Percentiles rank a stretch among this genome's conserved stretches.
These are phyloP conservation scores for Leucophenga maculata DNA, from an alignment of 2,888 invertebrate genomes.

Conservation along the genomic window DNA sequence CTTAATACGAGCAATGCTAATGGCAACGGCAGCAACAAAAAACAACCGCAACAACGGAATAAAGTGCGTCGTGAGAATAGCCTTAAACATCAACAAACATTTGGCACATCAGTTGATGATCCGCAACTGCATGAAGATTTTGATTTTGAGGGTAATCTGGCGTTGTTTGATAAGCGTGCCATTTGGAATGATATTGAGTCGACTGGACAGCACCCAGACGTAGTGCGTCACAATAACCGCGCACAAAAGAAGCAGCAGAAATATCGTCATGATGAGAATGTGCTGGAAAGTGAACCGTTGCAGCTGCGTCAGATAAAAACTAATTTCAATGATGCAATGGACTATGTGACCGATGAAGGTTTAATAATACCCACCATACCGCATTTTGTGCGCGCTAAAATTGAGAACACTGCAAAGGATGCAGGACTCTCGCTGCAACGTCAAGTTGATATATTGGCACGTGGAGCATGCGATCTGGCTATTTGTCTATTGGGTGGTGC, in stretches of 20 bases:
- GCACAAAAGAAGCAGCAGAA: conserved; percentile 69
- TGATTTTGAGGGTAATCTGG: conserved; percentile 95
- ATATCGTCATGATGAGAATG: conserved; percentile 90
- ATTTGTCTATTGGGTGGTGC: conserved; percentile 88
- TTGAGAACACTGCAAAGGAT: conserved; percentile 81
- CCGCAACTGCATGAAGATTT: conserved; percentile 79
- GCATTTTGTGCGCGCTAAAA: conserved; percentile 77
- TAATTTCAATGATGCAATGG: conserved; percentile 57
- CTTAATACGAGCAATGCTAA: conserved; percentile 39
- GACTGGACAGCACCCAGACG: conserved; percentile 58
- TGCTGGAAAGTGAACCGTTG: conserved; percentile 79
- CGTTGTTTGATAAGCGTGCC: conserved; percentile 89
- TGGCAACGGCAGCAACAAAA: conserved; percentile 37
- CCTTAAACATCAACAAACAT: conserved; percentile 66
- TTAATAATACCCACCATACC: conserved; percentile 84
- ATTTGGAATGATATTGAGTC: conserved; percentile 83
- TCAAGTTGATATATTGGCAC: conserved; percentile 83
- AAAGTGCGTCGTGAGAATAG: conserved; percentile 65
- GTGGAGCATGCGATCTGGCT: conserved; percentile 88
- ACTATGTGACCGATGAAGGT: conserved; percentile 80
- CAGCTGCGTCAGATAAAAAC: conserved; percentile 81
- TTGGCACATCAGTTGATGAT: conserved; percentile 71
- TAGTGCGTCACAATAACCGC: conserved; percentile 70
- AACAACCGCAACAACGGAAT: conserved; percentile 47
- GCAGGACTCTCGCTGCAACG: conserved; percentile 79